Base-by-base conservation (phyloP, 2,888 invertebrate species). In the Desoria tigrina region DNA sequence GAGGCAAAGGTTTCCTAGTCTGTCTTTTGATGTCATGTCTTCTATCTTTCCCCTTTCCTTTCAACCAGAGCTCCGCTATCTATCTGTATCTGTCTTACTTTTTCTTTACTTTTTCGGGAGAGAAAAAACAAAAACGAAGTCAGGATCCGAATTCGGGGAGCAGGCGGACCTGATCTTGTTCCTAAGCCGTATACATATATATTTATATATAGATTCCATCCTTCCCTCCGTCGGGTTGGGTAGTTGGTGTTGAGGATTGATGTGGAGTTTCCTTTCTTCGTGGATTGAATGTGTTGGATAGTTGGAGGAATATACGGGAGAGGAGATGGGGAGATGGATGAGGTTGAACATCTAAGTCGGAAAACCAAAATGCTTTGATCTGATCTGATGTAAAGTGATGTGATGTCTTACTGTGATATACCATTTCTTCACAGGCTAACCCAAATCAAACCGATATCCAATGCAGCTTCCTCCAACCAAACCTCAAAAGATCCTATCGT, bases 21-120 rank as follows among this genome's bases (percentile, higher is more conserved):
- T 57, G 57, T 57, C 57, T 57, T 57, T 57, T 57, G 57, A 57
- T 57, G 57, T 57, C 57, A 57, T 39, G 57, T 55, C 55, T 32
- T 26, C 51, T 55, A 55, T 28, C 27, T 55, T 28, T 32, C 28
- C 55, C 32, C 26, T 57, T 39, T 42, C 55, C 28, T 55, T 39
- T 57, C 57, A 42, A 23, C 42, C 57, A 55, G 26, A 51, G 51
- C 51, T 51, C 26, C 51, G 11, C 51, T 51, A 51, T 51, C 51
- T 51, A 51, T 51, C 51, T 51, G 51, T 51, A 51, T 51, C 51
- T 51, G 51, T 51, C 51, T 51, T 51, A 26, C 24, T 51, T 51
- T 51, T 51, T 49, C 21, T 21, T 16, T 21, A 7, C 49, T 49
- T 9, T 26, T 51, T 16, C 4, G 14, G 9, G 23, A 51, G 14